phyloP scores from a whole-genome alignment of 2,113 vertebrate species.

The Alligator sinensis region DNA sequence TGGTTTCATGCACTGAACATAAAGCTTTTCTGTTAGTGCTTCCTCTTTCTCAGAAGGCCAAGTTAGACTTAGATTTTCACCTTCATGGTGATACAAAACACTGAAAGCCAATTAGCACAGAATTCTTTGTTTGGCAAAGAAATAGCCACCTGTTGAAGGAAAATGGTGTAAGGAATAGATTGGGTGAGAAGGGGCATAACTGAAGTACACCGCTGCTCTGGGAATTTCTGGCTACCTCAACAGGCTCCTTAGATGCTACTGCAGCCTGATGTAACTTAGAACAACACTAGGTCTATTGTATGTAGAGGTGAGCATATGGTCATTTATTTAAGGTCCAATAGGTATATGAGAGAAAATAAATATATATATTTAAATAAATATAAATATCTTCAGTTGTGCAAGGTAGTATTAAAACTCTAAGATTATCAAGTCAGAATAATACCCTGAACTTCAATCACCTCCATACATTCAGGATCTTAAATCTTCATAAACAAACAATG shows the following conservation, averaged over 20 bases:
- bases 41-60: background rate
- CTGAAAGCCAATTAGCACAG: background rate
- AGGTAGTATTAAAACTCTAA: background rate
- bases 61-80: background rate
- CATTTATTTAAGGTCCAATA: background rate
- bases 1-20: background rate
- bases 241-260: background rate
- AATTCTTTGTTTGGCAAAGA: background rate
- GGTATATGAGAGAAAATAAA: background rate
- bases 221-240: background rate
- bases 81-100: background rate
- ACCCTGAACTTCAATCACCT: background rate
- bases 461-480: background rate
- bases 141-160: background rate
- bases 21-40: background rate
- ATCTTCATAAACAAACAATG: background rate
- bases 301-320: background rate
- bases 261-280: background rate
- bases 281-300: background rate
- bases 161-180: background rate
- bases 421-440: background rate
- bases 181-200: background rate
- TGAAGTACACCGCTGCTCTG: background rate
- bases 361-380: too few relatives aligned
- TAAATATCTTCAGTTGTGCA: background rate